phyloP scores from a whole-genome alignment of 2,797 vertebrate species.

The Phoxinus dragarum region DNA sequence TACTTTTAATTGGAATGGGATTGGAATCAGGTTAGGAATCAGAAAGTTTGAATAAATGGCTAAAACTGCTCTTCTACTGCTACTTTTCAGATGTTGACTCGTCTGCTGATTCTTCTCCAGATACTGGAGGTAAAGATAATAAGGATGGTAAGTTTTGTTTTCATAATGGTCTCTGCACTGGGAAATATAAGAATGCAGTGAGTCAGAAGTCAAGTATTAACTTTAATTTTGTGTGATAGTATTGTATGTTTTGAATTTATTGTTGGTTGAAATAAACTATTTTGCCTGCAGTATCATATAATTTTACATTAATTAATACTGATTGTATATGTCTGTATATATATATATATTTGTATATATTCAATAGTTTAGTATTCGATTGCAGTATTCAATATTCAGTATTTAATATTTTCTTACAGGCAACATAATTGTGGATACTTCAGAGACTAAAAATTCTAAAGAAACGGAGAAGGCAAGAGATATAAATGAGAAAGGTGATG shows the following conservation, averaged over 20 bases:
- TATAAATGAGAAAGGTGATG: constrained; percentile 40
- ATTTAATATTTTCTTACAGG: too few species aligned
- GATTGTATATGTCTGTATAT: too few species aligned
- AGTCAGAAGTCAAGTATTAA: too few species aligned
- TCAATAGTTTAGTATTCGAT: too few species aligned
- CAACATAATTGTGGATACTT: neutral
- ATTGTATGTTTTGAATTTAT: neutral
- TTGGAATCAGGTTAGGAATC: neutral
- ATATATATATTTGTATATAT: too few species aligned
- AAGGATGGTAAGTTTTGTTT: neutral
- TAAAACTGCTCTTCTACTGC: neutral
- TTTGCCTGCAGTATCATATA: too few species aligned
- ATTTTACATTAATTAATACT: too few species aligned
- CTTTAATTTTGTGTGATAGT: too few species aligned
- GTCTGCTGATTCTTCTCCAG: neutral
- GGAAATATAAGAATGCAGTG: too few species aligned
- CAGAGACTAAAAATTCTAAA: neutral
- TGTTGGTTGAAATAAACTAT: too few species aligned
- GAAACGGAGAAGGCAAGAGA: neutral
- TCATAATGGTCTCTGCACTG: neutral
- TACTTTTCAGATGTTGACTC: neutral
- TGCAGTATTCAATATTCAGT: too few species aligned
- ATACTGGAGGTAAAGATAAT: neutral
- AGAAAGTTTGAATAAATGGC: neutral
- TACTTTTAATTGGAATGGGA: neutral